Conservation (phyloP, 2,797 vertebrate species). For the Nothura maculosa region DNA sequence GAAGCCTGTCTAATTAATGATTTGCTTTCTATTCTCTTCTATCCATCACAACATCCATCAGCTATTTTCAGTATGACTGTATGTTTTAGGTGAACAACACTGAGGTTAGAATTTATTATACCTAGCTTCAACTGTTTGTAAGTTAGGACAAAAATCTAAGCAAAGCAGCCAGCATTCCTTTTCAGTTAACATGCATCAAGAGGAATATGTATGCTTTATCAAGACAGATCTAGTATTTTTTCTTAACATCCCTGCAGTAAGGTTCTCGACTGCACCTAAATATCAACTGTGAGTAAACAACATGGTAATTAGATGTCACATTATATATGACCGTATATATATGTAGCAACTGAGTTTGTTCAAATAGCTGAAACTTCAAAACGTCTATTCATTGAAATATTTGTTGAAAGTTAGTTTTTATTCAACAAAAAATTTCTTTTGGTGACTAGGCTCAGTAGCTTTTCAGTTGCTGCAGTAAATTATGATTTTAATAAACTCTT, state of each 20-base stretch:
- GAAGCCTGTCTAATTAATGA: neutral
- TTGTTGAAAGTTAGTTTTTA: too few species aligned
- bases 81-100: neutral
- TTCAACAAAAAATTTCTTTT: neutral
- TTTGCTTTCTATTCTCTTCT: neutral
- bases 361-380: neutral
- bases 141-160: neutral
- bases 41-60: neutral
- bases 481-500: neutral
- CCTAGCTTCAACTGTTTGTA: neutral
- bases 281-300: neutral
- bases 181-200: neutral
- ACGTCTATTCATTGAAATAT: too few species aligned
- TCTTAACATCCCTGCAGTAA: neutral
- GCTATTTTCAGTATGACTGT: neutral
- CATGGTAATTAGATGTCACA: fast-evolving
- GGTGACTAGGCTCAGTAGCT: neutral
- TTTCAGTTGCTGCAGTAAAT: neutral
- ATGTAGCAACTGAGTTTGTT: neutral
- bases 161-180: neutral
- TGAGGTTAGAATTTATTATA: neutral
- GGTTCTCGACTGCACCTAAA: neutral
- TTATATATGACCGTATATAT: neutral
- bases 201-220: neutral
- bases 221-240: neutral